Evolutionary conservation across 2,797 vertebrate species (phyloP), one percentile per base, ranked within the genome.

Genomic region (Malurus splendens): DNA sequence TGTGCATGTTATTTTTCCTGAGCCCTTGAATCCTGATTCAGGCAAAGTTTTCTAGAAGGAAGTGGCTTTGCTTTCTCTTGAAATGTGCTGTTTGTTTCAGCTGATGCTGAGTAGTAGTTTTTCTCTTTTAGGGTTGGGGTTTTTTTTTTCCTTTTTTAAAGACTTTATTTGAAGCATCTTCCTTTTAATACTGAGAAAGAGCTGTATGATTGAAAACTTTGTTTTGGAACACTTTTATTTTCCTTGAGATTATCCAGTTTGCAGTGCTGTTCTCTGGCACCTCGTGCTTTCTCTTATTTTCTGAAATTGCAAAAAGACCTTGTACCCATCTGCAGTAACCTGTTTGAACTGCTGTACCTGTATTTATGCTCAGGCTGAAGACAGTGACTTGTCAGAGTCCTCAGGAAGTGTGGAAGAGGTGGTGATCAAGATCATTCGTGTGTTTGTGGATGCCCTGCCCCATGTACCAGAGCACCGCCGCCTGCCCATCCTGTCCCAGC

Each of bases 381-480:
- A 95, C 33, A 96, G 96, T 9, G 91, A 93, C 16, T 95, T 97
- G 14, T 87, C 80, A 7, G 95, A 96, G 87, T 94, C 96, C 12
- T 96, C 97, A 0, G 89, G 94, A 14, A 90, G 93, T 1, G 82
- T 99, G 83, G 96, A 97, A 56, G 95, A 94, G 32, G 96, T 98
- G 68, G 99, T 98, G 82, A 96, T 97, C 1, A 98, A 94, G 59
- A 98, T 99, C 64, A 67, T 98, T 9, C 97, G 97, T 11, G 99
- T 99, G 59, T 99, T 99, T 32, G 98, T 98, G 36, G 99, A 99
- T 16, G 98, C 99, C 0, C 95, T 99, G 67, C 99, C 99, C 7
- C 98, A 99, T 0, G 98, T 99, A 9, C 99, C 99, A 0, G 98
- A 98, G 66, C 99, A 99, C 95, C 97, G 99, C 1, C 98, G 98